Conservation (phyloP, 2,797 vertebrate genomes). For the Picus viridis region DNA sequence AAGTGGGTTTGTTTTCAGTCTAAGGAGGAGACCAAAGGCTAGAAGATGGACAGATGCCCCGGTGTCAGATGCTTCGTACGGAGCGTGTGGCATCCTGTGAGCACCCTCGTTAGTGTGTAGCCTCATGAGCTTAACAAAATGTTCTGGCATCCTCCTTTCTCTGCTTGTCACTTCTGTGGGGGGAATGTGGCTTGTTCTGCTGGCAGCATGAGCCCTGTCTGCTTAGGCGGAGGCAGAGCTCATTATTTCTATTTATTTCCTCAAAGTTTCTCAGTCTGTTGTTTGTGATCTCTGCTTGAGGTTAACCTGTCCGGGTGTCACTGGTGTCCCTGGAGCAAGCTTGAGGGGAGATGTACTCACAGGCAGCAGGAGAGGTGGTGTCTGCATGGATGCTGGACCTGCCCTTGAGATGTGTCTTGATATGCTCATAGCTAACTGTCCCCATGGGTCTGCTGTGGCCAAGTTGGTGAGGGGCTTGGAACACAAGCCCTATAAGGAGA, state of each 20-base stretch:
- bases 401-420: background rate
- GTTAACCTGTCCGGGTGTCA: background rate
- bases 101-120: background rate
- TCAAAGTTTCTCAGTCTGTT: background rate
- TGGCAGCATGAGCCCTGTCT: constrained; percentile 44
- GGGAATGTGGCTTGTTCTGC: constrained; percentile 34
- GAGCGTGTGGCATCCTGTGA: rapidly evolving
- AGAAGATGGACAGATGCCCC: background rate
- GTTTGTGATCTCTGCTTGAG: background rate
- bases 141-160: constrained; percentile 55
- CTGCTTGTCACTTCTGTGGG: constrained; percentile 38
- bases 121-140: constrained; percentile 29
- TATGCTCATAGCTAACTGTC: constrained; percentile 8
- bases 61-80: background rate
- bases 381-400: background rate
- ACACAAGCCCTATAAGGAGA: too few species aligned
- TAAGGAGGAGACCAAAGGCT: background rate
- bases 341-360: background rate
- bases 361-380: background rate
- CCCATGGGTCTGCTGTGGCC: background rate
- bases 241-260: constrained; percentile 66
- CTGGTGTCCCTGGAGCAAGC: background rate
- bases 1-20: background rate
- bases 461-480: too few species aligned
- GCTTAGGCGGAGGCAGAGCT: constrained; percentile 25